phyloP scores from a whole-genome alignment of 1,140 invertebrate species.

The Platorchestia sp. region DNA sequence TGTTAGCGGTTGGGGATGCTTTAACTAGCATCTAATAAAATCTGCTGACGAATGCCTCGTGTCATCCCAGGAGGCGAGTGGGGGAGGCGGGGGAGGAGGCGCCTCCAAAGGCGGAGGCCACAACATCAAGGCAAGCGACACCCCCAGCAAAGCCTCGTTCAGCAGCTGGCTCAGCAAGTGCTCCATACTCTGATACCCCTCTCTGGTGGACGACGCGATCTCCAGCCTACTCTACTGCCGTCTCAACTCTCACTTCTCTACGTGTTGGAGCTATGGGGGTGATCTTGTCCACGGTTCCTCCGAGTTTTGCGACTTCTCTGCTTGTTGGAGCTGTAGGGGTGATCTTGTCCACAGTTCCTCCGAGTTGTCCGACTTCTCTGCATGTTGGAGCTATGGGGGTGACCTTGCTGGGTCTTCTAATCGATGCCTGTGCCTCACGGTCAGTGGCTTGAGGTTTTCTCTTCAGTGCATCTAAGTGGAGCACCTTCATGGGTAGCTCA shows the following conservation, averaged over 20 bases:
- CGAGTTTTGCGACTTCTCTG: background rate
- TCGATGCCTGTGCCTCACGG: background rate
- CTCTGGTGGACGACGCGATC: background rate
- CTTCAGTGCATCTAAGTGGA: background rate
- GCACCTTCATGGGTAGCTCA: background rate
- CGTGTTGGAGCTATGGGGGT: background rate
- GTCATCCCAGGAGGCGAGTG: background rate
- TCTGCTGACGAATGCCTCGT: background rate
- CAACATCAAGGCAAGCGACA: constrained; percentile 44
- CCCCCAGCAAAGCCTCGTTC: constrained; percentile 43
- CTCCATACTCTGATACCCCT: constrained; percentile 52
- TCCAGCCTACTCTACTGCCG: background rate
- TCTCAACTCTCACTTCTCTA: background rate
- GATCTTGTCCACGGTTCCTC: background rate
- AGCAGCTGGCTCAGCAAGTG: constrained; percentile 47
- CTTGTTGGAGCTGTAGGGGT: background rate
- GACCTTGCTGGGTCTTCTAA: background rate
- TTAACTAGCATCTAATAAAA: too few relatives aligned
- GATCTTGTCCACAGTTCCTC: background rate
- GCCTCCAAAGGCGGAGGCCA: constrained; percentile 36
- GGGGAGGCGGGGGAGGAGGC: constrained; percentile 16
- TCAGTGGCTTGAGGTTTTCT: background rate
- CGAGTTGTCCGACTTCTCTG: background rate
- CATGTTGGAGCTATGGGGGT: background rate
- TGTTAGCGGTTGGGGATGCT: background rate